These are phyloP conservation scores for Brachionus calyciflorus DNA, from an alignment of 1,140 invertebrate species.

Conservation along the genomic window DNA sequence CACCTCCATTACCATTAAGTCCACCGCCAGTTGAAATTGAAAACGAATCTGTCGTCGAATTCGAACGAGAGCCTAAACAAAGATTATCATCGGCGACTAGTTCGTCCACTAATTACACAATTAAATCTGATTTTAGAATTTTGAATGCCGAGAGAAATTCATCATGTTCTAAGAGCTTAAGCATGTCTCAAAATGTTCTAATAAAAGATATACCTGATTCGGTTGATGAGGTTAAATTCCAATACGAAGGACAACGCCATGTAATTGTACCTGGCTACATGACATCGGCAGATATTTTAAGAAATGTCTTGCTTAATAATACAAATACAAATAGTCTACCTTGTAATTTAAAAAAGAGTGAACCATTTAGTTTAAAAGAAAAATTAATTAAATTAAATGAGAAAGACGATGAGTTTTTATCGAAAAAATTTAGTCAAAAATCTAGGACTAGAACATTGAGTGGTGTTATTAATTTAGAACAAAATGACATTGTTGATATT, in stretches of 20 bases:
- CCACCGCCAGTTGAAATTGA: neutral
- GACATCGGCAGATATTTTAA: constrained; percentile 31
- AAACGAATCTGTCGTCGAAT: too few relatives aligned
- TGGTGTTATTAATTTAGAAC: neutral
- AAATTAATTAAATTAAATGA: neutral
- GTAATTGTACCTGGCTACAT: constrained; percentile 36
- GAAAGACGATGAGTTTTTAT: constrained; percentile 14
- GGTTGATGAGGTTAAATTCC: constrained; percentile 18
- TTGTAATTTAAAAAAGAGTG: neutral
- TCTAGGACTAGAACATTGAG: neutral
- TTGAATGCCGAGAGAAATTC: neutral
- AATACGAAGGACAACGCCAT: constrained; percentile 24
- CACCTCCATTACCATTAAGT: neutral
- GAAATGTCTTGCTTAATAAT: constrained; percentile 20
- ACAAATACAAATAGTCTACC: neutral
- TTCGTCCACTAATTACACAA: neutral
- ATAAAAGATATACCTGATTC: constrained; percentile 37
- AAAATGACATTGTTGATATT: neutral
- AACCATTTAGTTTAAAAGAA: neutral
- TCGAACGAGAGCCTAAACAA: neutral
- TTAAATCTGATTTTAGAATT: constrained; percentile 4
- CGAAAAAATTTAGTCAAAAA: neutral
- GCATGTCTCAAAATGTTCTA: neutral
- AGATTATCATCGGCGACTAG: neutral
- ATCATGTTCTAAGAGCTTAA: neutral